Base-by-base conservation (phyloP, 2,888 invertebrate genomes). In the Trachelus iudaicus region DNA sequence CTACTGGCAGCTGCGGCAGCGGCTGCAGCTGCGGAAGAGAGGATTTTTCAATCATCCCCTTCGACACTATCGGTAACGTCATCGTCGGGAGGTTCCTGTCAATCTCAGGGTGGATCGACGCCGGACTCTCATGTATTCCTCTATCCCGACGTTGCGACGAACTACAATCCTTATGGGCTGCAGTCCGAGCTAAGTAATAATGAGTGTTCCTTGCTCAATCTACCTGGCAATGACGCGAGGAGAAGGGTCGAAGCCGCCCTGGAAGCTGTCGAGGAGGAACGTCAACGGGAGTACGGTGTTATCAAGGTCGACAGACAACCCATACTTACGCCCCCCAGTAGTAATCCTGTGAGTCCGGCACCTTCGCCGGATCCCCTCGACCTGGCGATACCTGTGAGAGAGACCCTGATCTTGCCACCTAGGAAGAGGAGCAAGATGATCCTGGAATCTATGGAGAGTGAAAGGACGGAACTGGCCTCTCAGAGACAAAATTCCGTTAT, bases 351-450 rank as follows among this genome's bases (percentile, higher is more conserved):
- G 2, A 93, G 93, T 78, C 93, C 93, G 11, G 92, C 91, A 77
- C 92, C 93, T 23, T 93, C 93, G 31, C 93, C 94, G 1, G 94
- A 94, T 85, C 93, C 93, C 76, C 91, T 93, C 74, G 93, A 93
- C 71, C 88, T 93, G 87, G 90, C 93, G 73, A 92, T 93, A 84
- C 89, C 89, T 0, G 85, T 90, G 3, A 93, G 94, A 34, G 94
- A 95, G 87, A 93, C 93, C 79, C 93, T 93, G 89, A 95, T 95
- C 79, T 91, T 97, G 82, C 97, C 97, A 6, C 94, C 96, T 6
- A 93, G 97, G 80, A 97, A 97, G 91, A 94, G 97, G 23, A 93
- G 93, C 80, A 97, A 96, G 91, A 94, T 96, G 93, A 97, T 95
- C 90, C 93, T 94, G 91, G 95, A 94, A 92, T 95, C 93, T 86